Evolutionary conservation across 2,113 vertebrate genomes (phyloP), one percentile per base, ranked within the genome.

Genomic region (Porphyrio hochstetteri): DNA sequence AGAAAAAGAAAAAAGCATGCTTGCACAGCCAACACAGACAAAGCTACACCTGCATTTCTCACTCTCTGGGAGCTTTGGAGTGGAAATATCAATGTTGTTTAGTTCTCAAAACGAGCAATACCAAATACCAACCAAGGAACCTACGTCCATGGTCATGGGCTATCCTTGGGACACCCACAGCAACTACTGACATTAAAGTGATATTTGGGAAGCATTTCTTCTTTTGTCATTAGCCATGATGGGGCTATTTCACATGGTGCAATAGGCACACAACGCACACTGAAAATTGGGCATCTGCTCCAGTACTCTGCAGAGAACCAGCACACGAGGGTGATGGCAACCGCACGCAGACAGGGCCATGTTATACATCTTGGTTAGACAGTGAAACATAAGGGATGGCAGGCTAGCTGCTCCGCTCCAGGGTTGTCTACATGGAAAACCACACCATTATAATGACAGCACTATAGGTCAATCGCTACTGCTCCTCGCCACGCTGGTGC

Each of bases 401-500:
- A 92, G 95, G 74, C 81, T 94, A 59, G 91, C 95, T 91, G 77
- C 83, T 94, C 81, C 3, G 31, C 93, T 92, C 91, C 33, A 3
- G 92, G 88, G 81, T 82, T 95, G 95, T 94, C 96, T 96, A 96
- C 92, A 96, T 0, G 7, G 91, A 87, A 96, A 96, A 91, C 95
- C 95, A 94, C 92, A 94, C 96, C 91, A 92, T 95, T 92, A 95
- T 91, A 88, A 93, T 96, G 95, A 97, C 93, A 97, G 92, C 80
- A 50, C 86, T 94, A 94, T 95, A 96, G 96, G 95, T 96, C 95
- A 97, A 91, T 86, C 8, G 61, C 77, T 91, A 79, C 69, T 72
- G 72, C 86, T 96, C 82, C 92, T 95, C 18, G 4, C 79, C 90
- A 82, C 9, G 1, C 78, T 76, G 81, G 90, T 94, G 91, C 57